phyloP scores from a whole-genome alignment of 2,888 invertebrate genomes.

The Trisateles emortualis region DNA sequence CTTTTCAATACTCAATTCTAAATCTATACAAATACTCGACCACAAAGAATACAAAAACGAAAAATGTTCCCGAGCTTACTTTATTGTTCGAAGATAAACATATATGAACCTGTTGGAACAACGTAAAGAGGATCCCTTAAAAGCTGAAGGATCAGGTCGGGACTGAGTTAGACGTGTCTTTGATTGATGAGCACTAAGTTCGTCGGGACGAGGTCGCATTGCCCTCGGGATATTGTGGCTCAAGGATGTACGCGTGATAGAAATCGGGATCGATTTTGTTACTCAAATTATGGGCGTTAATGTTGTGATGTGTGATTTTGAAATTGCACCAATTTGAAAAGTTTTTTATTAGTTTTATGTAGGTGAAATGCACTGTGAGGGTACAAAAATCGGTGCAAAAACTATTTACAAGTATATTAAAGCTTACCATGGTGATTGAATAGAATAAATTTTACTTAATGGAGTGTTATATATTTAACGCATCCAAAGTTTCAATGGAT shows the following conservation, averaged over 20 bases:
- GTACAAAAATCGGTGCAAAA: too few relatives aligned
- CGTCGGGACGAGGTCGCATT: slow-evolving; percentile 4
- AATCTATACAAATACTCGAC: too few relatives aligned
- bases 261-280: slow-evolving; percentile 8
- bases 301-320: too few relatives aligned
- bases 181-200: slow-evolving; percentile 44
- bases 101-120: slow-evolving; percentile 12
- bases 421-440: too few relatives aligned
- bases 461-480: too few relatives aligned
- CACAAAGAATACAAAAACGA: background rate
- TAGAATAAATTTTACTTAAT: too few relatives aligned
- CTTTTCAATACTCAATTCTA: too few relatives aligned
- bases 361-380: too few relatives aligned
- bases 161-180: slow-evolving; percentile 26
- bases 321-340: too few relatives aligned
- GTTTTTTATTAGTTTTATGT: too few relatives aligned
- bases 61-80: background rate
- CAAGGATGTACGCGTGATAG: slow-evolving; percentile 2
- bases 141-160: slow-evolving; percentile 30
- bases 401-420: too few relatives aligned
- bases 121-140: slow-evolving; percentile 17
- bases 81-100: slow-evolving; percentile 12
- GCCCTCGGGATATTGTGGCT: slow-evolving; percentile 4
- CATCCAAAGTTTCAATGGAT: too few relatives aligned
- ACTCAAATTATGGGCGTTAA: background rate